Conservation (phyloP, 2,888 invertebrate species). For the Poecilobothrus nobilitatus region DNA sequence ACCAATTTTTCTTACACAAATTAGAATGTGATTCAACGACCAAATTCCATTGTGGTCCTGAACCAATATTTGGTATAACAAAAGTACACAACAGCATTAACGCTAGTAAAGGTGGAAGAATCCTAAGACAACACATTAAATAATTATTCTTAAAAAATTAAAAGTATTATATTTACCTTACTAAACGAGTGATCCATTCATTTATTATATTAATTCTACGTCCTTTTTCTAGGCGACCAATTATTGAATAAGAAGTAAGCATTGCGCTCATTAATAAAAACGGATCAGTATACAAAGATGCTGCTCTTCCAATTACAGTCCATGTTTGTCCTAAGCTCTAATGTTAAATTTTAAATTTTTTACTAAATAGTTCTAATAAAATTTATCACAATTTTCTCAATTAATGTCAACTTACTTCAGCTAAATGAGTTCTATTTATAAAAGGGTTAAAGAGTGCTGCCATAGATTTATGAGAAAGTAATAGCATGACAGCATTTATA, state of each 20-base stretch:
- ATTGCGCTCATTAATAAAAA: slow-evolving; percentile 63
- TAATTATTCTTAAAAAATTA: not conserved
- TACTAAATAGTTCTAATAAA: not conserved
- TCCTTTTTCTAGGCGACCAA: slow-evolving; percentile 50
- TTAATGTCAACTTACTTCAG: slow-evolving; percentile 47
- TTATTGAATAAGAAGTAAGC: slow-evolving; percentile 54
- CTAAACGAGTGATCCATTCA: slow-evolving; percentile 55
- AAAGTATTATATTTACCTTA: slow-evolving; percentile 41
- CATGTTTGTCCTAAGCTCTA: slow-evolving; percentile 55
- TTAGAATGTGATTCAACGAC: slow-evolving; percentile 59
- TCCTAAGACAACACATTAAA: slow-evolving; percentile 34
- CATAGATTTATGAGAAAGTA: slow-evolving; percentile 63
- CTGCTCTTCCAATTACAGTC: slow-evolving; percentile 59
- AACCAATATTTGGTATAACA: slow-evolving; percentile 52
- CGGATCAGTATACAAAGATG: slow-evolving; percentile 62
- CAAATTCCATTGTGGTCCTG: slow-evolving; percentile 62
- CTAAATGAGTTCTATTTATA: slow-evolving; percentile 56
- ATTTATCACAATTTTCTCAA: not conserved
- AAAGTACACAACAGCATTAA: slow-evolving; percentile 60
- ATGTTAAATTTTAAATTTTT: not conserved
- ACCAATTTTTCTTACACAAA: slow-evolving; percentile 60
- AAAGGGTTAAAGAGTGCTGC: slow-evolving; percentile 60
- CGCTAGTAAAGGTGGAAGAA: slow-evolving; percentile 56
- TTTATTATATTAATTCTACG: slow-evolving; percentile 49
- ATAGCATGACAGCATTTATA: slow-evolving; percentile 54